Conservation (phyloP, 2,113 vertebrate species). For the Epinephelus fuscoguttatus region DNA sequence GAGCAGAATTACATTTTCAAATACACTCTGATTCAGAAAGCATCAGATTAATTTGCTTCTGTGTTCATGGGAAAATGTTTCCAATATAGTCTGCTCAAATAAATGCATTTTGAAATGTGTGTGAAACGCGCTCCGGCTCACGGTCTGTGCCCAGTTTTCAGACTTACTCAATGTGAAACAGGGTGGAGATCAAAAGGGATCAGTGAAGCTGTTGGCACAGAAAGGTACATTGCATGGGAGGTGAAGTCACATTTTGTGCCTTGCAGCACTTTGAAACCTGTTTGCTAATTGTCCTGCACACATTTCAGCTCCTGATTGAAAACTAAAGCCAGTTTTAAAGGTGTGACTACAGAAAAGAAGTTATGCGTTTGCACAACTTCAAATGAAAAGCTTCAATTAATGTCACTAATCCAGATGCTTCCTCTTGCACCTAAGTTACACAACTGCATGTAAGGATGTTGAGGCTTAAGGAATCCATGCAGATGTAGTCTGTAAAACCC, state of each 20-base stretch:
- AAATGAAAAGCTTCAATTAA: background rate
- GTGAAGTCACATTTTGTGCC: background rate
- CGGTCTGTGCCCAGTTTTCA: background rate
- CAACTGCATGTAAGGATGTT: background rate
- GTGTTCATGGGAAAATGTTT: background rate
- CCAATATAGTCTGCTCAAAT: too few relatives aligned
- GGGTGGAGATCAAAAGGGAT: slow-evolving; percentile 15
- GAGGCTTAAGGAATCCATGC: background rate
- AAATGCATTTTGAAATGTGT: background rate
- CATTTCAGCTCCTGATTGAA: background rate
- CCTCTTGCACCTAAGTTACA: background rate
- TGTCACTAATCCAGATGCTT: background rate
- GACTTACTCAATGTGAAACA: background rate
- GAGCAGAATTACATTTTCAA: slow-evolving; percentile 50
- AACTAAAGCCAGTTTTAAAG: background rate
- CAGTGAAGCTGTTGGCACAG: background rate
- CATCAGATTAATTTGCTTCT: background rate
- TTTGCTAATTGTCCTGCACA: background rate
- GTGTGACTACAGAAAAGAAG: background rate
- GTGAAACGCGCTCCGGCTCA: background rate
- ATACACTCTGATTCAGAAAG: slow-evolving; percentile 17
- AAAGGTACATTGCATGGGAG: background rate
- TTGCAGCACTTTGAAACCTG: background rate
- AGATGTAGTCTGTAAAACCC: background rate
- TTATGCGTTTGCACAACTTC: too few relatives aligned